Conservation (phyloP, 2,797 vertebrate species). For the Gouania willdenowi region DNA sequence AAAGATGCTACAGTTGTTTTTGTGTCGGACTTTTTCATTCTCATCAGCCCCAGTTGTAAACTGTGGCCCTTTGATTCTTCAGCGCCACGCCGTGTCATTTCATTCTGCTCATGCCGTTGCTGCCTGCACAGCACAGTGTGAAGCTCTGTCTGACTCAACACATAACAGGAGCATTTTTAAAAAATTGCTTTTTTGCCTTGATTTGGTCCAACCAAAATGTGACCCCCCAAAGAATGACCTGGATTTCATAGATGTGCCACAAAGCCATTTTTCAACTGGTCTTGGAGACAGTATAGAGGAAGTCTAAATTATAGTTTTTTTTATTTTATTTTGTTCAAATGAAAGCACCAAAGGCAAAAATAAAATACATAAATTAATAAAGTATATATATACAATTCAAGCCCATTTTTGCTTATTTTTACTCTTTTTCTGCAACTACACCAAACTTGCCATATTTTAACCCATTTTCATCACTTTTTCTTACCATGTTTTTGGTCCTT, state of each 20-base stretch:
- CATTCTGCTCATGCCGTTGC: conserved; percentile 35
- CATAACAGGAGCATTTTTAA: conserved; percentile 9
- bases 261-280: not conserved
- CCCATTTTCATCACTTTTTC: too few relatives aligned
- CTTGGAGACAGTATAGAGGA: not conserved
- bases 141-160: conserved; percentile 5
- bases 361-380: too few relatives aligned
- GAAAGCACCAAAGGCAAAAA: too few relatives aligned
- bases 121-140: conserved; percentile 1
- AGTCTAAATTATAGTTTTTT: too few relatives aligned
- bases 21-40: too few relatives aligned
- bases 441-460: too few relatives aligned
- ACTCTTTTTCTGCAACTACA: too few relatives aligned
- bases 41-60: conserved; percentile 3
- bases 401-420: too few relatives aligned
- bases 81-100: conserved; percentile 15
- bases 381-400: too few relatives aligned
- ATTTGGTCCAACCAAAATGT: conserved; percentile 21
- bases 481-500: too few relatives aligned
- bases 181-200: not conserved
- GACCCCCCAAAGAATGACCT: conserved; percentile 2
- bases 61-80: conserved; percentile 7
- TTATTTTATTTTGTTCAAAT: too few relatives aligned
- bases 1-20: too few relatives aligned
- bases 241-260: conserved; percentile 4